Evolutionary conservation across 92 coral and sea anemone species (phyloP).

Genomic region (Epizoanthus fatuus): DNA sequence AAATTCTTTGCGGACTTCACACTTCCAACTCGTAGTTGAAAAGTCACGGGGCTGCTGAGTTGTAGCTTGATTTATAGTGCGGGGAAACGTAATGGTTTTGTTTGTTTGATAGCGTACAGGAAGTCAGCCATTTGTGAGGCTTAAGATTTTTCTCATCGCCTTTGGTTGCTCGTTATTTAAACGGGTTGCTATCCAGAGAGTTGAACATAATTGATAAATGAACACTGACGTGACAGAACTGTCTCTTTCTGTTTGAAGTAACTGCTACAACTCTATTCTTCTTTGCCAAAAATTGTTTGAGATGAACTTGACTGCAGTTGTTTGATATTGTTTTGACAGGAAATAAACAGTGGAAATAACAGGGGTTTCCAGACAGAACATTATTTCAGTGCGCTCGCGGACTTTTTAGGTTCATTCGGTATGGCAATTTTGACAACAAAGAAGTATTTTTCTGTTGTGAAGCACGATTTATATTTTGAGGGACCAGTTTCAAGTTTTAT

Average conservation of each 20-base stretch:
- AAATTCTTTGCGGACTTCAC: conserved; percentile 28
- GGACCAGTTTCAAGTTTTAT: background rate
- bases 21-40: background rate
- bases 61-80: conserved; percentile 30
- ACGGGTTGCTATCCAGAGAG: conserved; percentile 35
- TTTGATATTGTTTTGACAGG: conserved; percentile 53
- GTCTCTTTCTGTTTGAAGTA: conserved; percentile 44
- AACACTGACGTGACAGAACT: conserved; percentile 47
- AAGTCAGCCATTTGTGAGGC: conserved; percentile 40
- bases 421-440: background rate
- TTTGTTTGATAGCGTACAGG: conserved; percentile 50
- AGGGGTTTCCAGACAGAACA: conserved; percentile 16
- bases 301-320: conserved; percentile 47
- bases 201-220: conserved; percentile 30
- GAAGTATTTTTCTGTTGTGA: background rate
- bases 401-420: background rate
- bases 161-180: conserved; percentile 32
- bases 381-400: background rate
- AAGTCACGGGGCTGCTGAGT: conserved; percentile 40
- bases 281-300: conserved; percentile 49
- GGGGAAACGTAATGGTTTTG: conserved; percentile 42
- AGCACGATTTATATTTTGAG: background rate
- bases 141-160: conserved; percentile 26
- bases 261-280: conserved; percentile 44
- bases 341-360: conserved; percentile 29